A percentile compares a stretch with the other conserved stretches of the same genome.
phyloP scores from a whole-genome alignment of 53 echinoderm and acorn worm species.

The Stichopus horrens region DNA sequence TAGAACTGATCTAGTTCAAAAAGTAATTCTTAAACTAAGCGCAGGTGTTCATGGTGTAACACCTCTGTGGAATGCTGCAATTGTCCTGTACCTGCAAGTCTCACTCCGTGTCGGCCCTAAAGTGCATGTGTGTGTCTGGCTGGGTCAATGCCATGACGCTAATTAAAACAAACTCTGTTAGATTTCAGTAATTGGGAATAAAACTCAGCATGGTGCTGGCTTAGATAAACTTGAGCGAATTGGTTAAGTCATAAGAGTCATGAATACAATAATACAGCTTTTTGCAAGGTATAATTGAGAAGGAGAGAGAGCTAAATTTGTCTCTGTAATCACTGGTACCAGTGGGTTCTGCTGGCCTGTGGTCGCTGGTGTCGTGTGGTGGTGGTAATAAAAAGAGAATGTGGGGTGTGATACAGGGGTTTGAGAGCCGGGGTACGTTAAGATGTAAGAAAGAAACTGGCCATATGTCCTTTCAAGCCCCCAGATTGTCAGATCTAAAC shows the following conservation, averaged over 20 bases:
- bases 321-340: background rate
- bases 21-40: background rate
- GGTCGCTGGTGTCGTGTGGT: background rate
- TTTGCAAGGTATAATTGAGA: background rate
- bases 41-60: slow-evolving; percentile 20
- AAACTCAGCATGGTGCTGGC: slow-evolving; percentile 17
- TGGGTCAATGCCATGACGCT: slow-evolving; percentile 16
- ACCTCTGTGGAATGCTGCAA: slow-evolving; percentile 21
- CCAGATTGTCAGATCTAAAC: no score
- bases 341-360: background rate
- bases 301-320: background rate
- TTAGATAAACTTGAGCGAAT: background rate
- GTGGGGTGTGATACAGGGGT: background rate
- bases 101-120: background rate
- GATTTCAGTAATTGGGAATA: background rate
- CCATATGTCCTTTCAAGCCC: no score
- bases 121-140: slow-evolving; percentile 1
- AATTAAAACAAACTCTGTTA: slow-evolving; percentile 1
- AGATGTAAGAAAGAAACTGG: no score
- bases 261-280: background rate
- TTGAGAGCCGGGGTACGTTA: no score
- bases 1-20: background rate
- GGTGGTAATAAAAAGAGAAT: background rate
- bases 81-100: background rate
- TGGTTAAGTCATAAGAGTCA: background rate